Base-by-base conservation (phyloP, 2,113 vertebrate genomes). In the Stomatorhinus ivindoensis region DNA sequence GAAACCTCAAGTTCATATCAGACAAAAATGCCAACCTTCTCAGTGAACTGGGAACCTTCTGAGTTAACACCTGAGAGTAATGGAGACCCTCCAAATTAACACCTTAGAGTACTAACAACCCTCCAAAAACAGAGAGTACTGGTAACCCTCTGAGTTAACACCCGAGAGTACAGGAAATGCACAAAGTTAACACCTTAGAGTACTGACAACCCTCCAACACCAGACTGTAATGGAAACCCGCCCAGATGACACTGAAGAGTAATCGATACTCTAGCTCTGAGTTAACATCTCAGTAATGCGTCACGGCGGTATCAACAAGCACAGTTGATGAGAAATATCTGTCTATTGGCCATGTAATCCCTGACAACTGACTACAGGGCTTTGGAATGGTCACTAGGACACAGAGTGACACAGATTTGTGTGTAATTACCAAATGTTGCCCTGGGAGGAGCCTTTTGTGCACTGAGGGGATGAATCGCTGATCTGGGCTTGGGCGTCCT, bases 301-400 rank as follows among this genome's bases (percentile, higher is more conserved):
- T 58, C 4, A 35, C 89, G 90, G 90, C 93, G 91, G 88, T 92
- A 92, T 91, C 89, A 39, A 50, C 89, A 61, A 17, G 89, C 86
- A 91, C 85, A 82, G 24, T 35, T 89, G 89, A 91, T 73, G 10
- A 88, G 48, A 87, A 80, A 86, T 44, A 58, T 73, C 61, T 35
- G 53, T n/a, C 85, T 93, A 93, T 93, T 90, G 92, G 93, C 88
- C 83, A 21, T 27, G 73, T 93, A 93, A 94, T 95, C 92, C 92
- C 89, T 84, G 47, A 91, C 92, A 93, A 93, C 88, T 91, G 90
- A 87, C 89, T 93, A 44, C 9, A 31, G 27, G 31, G 17, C 46
- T 91, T 90, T 88, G 35, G 47, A 87, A 93, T 91, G 91, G 91
- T 92, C 92, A 92, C 86, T 93, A 94, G 91, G 93, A 94, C 92